phyloP scores from a whole-genome alignment of 2,113 vertebrate genomes.

The Xiphophorus hellerii region DNA sequence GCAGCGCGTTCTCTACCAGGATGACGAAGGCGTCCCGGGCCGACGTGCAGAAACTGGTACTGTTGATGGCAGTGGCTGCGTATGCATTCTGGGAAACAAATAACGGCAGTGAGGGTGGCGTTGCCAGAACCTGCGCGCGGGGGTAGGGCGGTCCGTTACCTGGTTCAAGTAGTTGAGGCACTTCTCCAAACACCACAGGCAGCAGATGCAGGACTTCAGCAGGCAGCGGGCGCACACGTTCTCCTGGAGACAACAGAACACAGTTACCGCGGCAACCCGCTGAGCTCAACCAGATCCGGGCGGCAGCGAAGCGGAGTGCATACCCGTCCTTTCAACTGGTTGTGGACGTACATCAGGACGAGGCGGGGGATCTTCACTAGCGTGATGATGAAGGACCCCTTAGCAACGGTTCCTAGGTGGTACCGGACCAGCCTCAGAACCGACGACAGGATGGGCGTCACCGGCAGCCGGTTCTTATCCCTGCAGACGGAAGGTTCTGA shows the following conservation, averaged over 20 bases:
- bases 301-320: not conserved
- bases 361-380: conserved; percentile 96
- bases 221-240: conserved; percentile 94
- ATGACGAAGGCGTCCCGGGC: conserved; percentile 97
- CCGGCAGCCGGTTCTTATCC: conserved; percentile 92
- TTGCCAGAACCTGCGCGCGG: not conserved
- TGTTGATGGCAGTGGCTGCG: conserved; percentile 98
- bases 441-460: conserved; percentile 94
- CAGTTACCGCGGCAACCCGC: not conserved
- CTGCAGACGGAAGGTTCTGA: conserved; percentile 66
- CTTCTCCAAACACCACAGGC: conserved; percentile 99
- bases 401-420: conserved; percentile 96
- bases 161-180: conserved; percentile 99
- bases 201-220: conserved; percentile 97
- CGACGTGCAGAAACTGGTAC: conserved; percentile 98
- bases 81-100: conserved; percentile 88
- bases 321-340: conserved; percentile 97
- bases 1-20: conserved; percentile 94
- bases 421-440: conserved; percentile 91
- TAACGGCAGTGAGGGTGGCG: not conserved
- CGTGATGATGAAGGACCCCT: conserved; percentile 98
- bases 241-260: conserved; percentile 79
- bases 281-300: not conserved
- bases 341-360: conserved; percentile 96
- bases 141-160: conserved; percentile 68